Conservation (phyloP, 2,797 vertebrate species). For the Tangara arthus region DNA sequence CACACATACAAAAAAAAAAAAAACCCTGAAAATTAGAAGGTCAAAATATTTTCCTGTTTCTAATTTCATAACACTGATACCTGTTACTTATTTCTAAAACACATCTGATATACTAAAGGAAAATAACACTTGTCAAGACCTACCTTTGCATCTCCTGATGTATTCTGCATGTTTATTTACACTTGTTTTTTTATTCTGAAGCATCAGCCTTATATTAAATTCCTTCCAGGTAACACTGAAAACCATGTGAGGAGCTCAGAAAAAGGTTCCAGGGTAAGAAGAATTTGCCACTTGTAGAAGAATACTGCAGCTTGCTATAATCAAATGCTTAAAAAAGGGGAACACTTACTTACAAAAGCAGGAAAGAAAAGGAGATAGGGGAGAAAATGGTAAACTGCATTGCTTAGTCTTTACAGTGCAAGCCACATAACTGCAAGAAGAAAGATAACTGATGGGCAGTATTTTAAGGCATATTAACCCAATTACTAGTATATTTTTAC, state of each 20-base stretch:
- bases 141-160: background rate
- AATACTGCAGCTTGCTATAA: background rate
- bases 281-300: background rate
- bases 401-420: conserved; percentile 60
- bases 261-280: background rate
- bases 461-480: conserved; percentile 99
- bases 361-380: background rate
- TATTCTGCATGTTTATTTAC: background rate
- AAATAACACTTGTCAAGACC: background rate
- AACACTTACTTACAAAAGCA: background rate
- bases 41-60: background rate
- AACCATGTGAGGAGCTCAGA: background rate
- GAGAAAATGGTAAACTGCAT: conserved; percentile 23
- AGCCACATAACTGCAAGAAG: conserved; percentile 71
- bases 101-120: background rate
- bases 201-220: background rate
- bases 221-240: background rate
- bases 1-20: background rate
- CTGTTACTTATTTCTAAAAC: conserved; percentile 18
- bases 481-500: conserved; percentile 98
- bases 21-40: conserved; percentile 14
- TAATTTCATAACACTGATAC: background rate
- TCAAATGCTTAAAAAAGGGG: background rate
- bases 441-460: conserved; percentile 90
- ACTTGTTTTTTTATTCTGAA: background rate